Evolutionary conservation across 2,797 vertebrate species (phyloP).

Genomic region (Thripadectes ignobilis): DNA sequence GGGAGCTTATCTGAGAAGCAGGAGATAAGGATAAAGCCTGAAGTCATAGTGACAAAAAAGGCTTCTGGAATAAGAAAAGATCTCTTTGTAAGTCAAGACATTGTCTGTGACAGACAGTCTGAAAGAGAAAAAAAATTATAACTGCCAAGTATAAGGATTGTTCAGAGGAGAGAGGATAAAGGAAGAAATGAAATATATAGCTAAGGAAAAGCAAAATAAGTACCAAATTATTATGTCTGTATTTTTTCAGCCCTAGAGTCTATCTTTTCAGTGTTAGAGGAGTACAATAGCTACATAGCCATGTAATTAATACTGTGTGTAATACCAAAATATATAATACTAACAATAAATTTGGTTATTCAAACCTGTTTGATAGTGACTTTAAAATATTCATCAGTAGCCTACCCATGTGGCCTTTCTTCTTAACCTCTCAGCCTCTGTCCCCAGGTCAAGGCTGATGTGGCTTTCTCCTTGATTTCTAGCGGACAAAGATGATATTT

Average conservation of each 20-base stretch:
- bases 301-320: background rate
- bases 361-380: background rate
- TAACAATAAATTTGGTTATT: background rate
- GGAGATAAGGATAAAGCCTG: slow-evolving; percentile 32
- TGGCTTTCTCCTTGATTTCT: background rate
- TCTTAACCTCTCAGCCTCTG: background rate
- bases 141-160: background rate
- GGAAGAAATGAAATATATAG: background rate
- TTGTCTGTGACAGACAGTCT: background rate
- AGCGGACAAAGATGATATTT: background rate
- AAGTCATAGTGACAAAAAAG: slow-evolving; percentile 35
- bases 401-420: background rate
- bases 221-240: background rate
- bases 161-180: background rate
- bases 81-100: slow-evolving; percentile 18
- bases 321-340: background rate
- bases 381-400: background rate
- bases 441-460: background rate
- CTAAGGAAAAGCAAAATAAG: background rate
- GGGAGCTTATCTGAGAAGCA: slow-evolving; percentile 27
- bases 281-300: background rate
- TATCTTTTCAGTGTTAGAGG: background rate
- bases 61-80: slow-evolving; percentile 42
- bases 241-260: background rate
- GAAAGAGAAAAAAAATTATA: background rate